Evolutionary conservation across 1,140 invertebrate species (phyloP).

Genomic region (Gyrodactylus bullatarudis): DNA sequence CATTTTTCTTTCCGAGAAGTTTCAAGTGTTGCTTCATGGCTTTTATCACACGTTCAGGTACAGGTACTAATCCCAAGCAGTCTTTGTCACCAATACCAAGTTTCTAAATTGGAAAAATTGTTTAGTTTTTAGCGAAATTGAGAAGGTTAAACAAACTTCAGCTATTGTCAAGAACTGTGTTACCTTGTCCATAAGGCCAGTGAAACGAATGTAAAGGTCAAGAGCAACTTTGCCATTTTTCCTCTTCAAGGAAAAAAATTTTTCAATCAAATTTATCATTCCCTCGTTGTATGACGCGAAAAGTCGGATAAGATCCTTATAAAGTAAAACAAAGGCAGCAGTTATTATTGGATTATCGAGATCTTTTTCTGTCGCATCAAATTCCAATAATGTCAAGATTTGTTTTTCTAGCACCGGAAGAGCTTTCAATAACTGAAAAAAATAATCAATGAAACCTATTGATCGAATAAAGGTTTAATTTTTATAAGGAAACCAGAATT

Average conservation of each 20-base stretch:
- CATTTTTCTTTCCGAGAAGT: not conserved
- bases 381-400: conserved; percentile 69
- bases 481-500: not conserved
- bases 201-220: conserved; percentile 93
- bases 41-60: not conserved
- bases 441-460: not conserved
- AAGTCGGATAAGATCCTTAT: conserved; percentile 80
- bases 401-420: conserved; percentile 71
- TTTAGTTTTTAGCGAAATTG: not conserved
- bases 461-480: not conserved
- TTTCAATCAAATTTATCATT: conserved; percentile 78
- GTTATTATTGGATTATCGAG: conserved; percentile 91
- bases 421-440: conserved; percentile 44
- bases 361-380: conserved; percentile 73
- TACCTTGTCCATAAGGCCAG: conserved; percentile 87
- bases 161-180: conserved; percentile 88
- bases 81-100: not conserved
- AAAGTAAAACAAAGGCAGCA: conserved; percentile 84
- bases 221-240: conserved; percentile 73
- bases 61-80: not conserved
- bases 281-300: conserved; percentile 99
- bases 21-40: not conserved
- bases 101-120: not conserved
- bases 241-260: conserved; percentile 46
- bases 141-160: conserved; percentile 27